Evolutionary conservation across 2,797 vertebrate genomes (phyloP), one percentile per base, ranked within the genome.

Genomic region (Myripristis jacobus): DNA sequence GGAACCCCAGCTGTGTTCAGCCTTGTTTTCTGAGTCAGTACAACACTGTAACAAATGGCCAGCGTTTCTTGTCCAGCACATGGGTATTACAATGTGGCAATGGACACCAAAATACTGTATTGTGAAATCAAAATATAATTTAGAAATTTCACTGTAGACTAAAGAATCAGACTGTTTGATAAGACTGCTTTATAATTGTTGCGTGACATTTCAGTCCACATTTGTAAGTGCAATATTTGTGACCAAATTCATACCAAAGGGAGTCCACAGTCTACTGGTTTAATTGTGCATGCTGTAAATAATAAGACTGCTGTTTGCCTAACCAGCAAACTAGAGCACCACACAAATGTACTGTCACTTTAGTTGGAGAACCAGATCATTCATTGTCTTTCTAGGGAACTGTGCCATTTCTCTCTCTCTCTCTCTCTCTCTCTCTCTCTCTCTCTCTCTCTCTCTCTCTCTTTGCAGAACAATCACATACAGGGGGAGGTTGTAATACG

Each of bases 321-420:
- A 78, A 53, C 19, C 62, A 71, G 55, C 43, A 66, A 53, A 58
- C 5, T 0, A 16, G 56, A 85, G 68, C 68, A 60, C 64, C 61
- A 80, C 56, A 61, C 55, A 69, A 41, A 52, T 22, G 46, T 43
- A 22, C 4, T 10, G 60, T 57, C 64, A 51, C 51, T n/a, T n/a
- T n/a, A n/a, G n/a, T 53, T 43, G 29, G n/a, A 15, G n/a, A 31
- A 24, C 66, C 44, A 73, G 25, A 51, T 25, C 18, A 9, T 47
- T 21, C 6, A n/a, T 47, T 21, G 18, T 47, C 44, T 47, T 19
- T 21, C 50, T 25, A 6, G 25, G 8, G 24, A 51, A 25, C 22
- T 51, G 50, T 51, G 22, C 10, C 50, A 51, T 13, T 11, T 9
- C 2, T 48, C n/a, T 47, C 16, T 46, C 16, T 47, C n/a, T n/a